Base-by-base conservation (phyloP, 2,797 vertebrate species). In the Botia almorhae region DNA sequence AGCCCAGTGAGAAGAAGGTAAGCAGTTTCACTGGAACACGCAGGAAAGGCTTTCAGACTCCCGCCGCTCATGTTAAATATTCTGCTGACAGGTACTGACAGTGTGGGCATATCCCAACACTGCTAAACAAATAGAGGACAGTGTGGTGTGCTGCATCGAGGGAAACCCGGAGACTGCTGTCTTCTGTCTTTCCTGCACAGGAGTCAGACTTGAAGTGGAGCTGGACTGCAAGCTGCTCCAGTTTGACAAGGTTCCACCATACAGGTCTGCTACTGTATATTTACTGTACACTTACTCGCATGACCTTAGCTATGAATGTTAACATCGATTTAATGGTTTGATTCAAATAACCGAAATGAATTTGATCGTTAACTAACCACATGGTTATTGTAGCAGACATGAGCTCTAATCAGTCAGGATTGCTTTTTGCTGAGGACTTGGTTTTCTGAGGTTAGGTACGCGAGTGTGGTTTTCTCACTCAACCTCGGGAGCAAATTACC, bases 71-170 rank as follows among this genome's bases (percentile, higher is more conserved):
- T 67, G 4, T 17, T 61, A 50, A 12, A 36, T 67, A 1, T 67
- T 82, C 8, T 0, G 55, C 17, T 17, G 0, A 26, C 77, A 99
- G 97, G 85, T 90, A 50, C 87, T 99, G 89, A 93, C 61, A 0
- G 16, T 97, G 17, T 97, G 95, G 95, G 96, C 96, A 0, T 98
- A 95, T 74, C 96, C 96, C 19, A 96, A 94, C 4, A 90, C 91
- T 21, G 67, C 83, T 0, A 95, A 94, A 2, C 69, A 92, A n/a
- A 69, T 95, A 26, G 93, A 96, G 72, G 95, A 97, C 89, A 92
- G 76, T 19, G 73, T 97, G 0, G 65, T 97, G 71, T 96, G 96
- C 83, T 90, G 89, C 16, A 86, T 97, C 71, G 95, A 93, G 68
- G 93, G 96, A n/a, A 99, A 97, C 88, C 95, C 95, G 0, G 92